A percentile compares a stretch with the other conserved stretches of the same genome.
phyloP scores from a whole-genome alignment of 2,113 vertebrate genomes.

The Cephalopterus ornatus region DNA sequence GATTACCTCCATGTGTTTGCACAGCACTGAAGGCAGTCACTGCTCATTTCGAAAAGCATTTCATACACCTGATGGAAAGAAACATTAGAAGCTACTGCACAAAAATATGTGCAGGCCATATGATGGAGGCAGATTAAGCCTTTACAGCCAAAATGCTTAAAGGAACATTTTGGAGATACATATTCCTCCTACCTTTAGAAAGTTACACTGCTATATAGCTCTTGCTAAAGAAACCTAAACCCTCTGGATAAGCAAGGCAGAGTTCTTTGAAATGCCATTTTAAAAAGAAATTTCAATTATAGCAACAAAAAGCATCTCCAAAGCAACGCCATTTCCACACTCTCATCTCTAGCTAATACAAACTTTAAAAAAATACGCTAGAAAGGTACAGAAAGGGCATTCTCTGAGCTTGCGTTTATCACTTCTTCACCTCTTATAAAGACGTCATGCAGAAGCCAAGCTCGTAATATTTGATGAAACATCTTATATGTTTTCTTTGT shows the following conservation, averaged over 20 bases:
- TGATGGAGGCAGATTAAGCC: neutral
- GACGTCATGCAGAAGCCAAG: rapidly evolving
- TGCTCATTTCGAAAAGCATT: neutral
- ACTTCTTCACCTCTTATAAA: neutral
- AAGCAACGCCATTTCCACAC: neutral
- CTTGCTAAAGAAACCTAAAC: neutral
- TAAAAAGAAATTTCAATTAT: neutral
- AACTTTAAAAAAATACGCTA: neutral
- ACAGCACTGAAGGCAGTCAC: neutral
- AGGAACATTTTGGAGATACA: neutral
- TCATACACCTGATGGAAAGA: neutral
- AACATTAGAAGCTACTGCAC: neutral
- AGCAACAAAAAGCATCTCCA: neutral
- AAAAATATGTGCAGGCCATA: neutral
- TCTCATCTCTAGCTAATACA: neutral
- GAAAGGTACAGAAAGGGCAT: neutral
- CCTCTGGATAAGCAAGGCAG: neutral
- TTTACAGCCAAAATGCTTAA: neutral
- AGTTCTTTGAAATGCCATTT: neutral
- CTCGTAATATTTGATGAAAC: rapidly evolving
- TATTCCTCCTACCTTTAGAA: neutral
- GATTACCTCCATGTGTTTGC: neutral
- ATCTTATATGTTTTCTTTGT: neutral
- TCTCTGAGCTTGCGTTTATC: neutral
- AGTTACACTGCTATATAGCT: neutral